Evolutionary conservation across 1,140 invertebrate genomes (phyloP).

Genomic region (Microplitis mediator): DNA sequence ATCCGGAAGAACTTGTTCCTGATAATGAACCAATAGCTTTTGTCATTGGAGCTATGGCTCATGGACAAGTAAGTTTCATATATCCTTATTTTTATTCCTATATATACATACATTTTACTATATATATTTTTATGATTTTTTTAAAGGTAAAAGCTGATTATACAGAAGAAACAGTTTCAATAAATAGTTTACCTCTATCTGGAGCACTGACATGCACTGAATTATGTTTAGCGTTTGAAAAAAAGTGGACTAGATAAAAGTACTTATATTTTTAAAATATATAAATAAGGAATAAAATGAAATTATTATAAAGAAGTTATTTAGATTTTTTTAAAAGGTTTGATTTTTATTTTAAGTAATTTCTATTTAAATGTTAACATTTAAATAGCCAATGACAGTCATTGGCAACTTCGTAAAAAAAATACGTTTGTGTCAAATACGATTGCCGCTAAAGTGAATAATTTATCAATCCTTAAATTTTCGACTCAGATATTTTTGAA

Average conservation of each 20-base stretch:
- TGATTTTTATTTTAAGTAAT: too few species aligned
- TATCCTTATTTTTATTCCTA: background rate
- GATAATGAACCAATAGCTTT: slow-evolving; percentile 83
- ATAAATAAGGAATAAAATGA: slow-evolving; percentile 28
- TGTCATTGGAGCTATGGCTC: slow-evolving; percentile 96
- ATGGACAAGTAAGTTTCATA: slow-evolving; percentile 76
- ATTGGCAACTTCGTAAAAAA: too few species aligned
- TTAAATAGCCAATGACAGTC: too few species aligned
- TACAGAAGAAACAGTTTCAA: slow-evolving; percentile 86
- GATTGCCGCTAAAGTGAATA: too few species aligned
- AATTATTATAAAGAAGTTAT: too few species aligned
- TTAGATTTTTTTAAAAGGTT: too few species aligned
- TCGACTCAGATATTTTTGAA: too few species aligned
- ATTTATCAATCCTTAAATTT: too few species aligned
- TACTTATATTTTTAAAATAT: slow-evolving; percentile 65
- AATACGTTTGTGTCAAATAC: too few species aligned
- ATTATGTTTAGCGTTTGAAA: slow-evolving; percentile 96
- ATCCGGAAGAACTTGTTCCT: slow-evolving; percentile 82
- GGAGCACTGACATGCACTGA: slow-evolving; percentile 96
- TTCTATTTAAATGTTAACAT: too few species aligned
- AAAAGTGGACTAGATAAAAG: slow-evolving; percentile 75
- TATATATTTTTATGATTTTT: slow-evolving; percentile 28
- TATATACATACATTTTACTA: background rate
- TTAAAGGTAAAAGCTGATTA: slow-evolving; percentile 84
- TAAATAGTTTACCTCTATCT: slow-evolving; percentile 95